Percentiles rank a stretch among this genome's conserved stretches.
Conservation (phyloP, 1,140 invertebrate genomes). For the Bilobella aurantiaca region DNA sequence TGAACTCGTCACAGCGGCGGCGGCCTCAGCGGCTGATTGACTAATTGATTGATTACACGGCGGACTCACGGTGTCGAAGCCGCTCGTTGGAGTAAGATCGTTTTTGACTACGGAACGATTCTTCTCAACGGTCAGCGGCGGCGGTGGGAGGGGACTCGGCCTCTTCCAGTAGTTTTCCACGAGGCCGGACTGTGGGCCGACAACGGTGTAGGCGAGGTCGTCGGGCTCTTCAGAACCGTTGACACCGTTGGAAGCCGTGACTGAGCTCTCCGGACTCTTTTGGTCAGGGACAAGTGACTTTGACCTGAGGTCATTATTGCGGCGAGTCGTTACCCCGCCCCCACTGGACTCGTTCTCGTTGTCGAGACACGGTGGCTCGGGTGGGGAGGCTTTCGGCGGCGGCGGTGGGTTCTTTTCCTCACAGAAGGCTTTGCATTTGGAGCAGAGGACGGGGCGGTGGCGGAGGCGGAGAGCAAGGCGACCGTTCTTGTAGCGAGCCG, state of each 20-base stretch:
- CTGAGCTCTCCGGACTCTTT: background rate
- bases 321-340: background rate
- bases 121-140: too few relatives aligned
- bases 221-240: background rate
- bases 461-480: conserved; percentile 19
- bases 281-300: too few relatives aligned
- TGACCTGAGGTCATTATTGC: background rate
- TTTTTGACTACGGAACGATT: too few relatives aligned
- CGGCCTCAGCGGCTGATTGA: background rate
- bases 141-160: background rate
- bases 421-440: conserved; percentile 24
- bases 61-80: background rate
- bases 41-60: background rate
- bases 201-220: background rate
- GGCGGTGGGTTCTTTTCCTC: conserved; percentile 21
- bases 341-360: background rate
- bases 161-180: conserved; percentile 31
- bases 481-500: conserved; percentile 31
- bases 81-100: background rate
- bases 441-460: conserved; percentile 25
- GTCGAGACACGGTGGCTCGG: background rate
- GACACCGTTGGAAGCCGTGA: background rate
- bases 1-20: background rate
- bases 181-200: background rate
- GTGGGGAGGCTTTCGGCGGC: background rate